Conservation (phyloP, 2,888 invertebrate genomes). For the Atethmia centrago region DNA sequence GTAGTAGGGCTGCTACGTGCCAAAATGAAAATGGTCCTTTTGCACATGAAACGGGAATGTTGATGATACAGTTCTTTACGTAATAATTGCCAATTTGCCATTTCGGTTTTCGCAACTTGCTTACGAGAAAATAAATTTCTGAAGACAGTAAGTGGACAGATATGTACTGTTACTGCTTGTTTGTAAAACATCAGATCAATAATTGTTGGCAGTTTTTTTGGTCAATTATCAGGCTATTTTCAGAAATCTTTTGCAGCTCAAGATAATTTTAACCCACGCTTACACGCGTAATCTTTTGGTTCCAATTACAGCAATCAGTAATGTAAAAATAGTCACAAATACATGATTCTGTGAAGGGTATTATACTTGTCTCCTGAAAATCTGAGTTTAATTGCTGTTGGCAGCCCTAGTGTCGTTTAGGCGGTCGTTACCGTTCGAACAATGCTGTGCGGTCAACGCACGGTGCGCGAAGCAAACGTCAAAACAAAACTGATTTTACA, state of each 20-base stretch:
- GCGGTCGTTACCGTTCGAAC: conserved; percentile 68
- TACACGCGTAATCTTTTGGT: conserved; percentile 10
- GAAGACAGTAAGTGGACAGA: not conserved
- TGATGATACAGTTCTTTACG: conserved; percentile 5
- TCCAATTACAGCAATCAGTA: conserved; percentile 43
- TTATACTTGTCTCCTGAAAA: conserved; percentile 65
- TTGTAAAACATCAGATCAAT: conserved; percentile 23
- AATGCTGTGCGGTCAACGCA: conserved; percentile 66
- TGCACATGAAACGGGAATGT: not conserved
- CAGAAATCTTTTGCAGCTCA: conserved; percentile 8
- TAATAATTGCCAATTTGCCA: conserved; percentile 13
- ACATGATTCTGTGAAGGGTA: conserved; percentile 35
- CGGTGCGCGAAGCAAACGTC: conserved; percentile 56
- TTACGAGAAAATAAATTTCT: conserved; percentile 21
- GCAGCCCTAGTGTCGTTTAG: conserved; percentile 71
- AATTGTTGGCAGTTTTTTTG: conserved; percentile 30
- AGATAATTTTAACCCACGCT: conserved; percentile 31
- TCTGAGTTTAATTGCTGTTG: conserved; percentile 68
- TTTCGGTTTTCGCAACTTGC: conserved; percentile 12
- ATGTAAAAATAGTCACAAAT: conserved; percentile 44
- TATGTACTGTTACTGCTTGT: not conserved
- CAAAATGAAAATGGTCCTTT: not conserved
- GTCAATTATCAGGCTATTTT: conserved; percentile 36
- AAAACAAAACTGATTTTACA: conserved; percentile 69
- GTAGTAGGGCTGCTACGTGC: conserved; percentile 33